Evolutionary conservation across 2,113 vertebrate genomes (phyloP).

Genomic region (Lepus timidus): DNA sequence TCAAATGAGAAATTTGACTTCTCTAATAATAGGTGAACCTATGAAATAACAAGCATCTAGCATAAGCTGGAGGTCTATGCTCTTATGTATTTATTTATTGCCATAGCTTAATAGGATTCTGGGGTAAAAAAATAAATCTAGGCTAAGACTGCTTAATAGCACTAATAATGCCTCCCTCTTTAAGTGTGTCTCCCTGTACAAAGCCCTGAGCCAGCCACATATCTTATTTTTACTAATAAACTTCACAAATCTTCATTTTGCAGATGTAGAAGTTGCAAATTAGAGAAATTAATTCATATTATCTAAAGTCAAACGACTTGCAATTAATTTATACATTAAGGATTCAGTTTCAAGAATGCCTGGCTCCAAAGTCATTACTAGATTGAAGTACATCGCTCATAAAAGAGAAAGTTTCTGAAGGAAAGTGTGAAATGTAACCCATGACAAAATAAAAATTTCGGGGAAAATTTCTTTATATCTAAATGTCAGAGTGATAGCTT

Average conservation of each 20-base stretch:
- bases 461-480: not conserved
- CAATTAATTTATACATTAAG: not conserved
- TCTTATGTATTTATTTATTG: slow-evolving; percentile 4
- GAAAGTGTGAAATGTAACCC: slow-evolving; percentile 52
- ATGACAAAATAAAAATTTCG: slow-evolving; percentile 52
- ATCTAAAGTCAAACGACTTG: not conserved
- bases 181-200: not conserved
- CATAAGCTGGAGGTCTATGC: not conserved
- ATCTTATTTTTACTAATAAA: slow-evolving; percentile 18
- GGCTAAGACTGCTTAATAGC: not conserved
- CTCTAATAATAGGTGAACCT: slow-evolving; percentile 71
- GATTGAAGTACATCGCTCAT: not conserved
- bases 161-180: not conserved
- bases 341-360: not conserved
- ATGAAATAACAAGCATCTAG: slow-evolving; percentile 57
- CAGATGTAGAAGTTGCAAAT: not conserved
- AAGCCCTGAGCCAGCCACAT: not conserved
- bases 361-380: not conserved
- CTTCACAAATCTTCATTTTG: not conserved
- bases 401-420: slow-evolving; percentile 20
- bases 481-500: not conserved
- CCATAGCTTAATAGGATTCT: slow-evolving; percentile 11
- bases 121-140: not conserved
- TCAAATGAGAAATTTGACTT: slow-evolving; percentile 59
- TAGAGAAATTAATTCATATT: not conserved